Conservation (phyloP, 2,888 invertebrate species). For the Chalcis sispes region DNA sequence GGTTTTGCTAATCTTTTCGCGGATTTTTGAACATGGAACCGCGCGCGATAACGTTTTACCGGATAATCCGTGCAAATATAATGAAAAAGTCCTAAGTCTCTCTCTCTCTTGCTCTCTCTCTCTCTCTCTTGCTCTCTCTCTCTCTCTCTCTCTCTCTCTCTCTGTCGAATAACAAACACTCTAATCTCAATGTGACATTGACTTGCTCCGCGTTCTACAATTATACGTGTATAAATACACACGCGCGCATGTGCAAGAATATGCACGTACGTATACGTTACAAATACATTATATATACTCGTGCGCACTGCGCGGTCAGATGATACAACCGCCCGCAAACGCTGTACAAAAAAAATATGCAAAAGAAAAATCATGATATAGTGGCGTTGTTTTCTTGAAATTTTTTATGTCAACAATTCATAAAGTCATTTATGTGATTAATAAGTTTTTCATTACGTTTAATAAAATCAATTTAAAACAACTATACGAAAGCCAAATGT, state of each 20-base stretch:
- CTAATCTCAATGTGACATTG: conserved; percentile 61
- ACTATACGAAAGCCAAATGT: too few relatives aligned
- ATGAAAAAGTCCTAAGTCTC: conserved; percentile 24
- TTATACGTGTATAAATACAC: too few relatives aligned
- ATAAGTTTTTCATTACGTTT: too few relatives aligned
- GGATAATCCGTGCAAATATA: conserved; percentile 56
- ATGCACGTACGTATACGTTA: neutral
- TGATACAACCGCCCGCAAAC: too few relatives aligned
- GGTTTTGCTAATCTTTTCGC: too few relatives aligned
- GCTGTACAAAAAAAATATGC: too few relatives aligned
- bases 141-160: neutral
- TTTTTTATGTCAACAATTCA: too few relatives aligned
- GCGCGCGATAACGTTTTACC: conserved; percentile 14
- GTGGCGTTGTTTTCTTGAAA: neutral
- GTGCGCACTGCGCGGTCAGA: too few relatives aligned
- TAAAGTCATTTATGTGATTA: too few relatives aligned
- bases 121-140: neutral
- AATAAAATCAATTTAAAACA: too few relatives aligned
- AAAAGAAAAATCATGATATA: neutral
- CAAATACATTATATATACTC: neutral
- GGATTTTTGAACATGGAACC: neutral
- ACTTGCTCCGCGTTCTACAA: conserved; percentile 38
- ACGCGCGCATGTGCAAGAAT: neutral
- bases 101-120: conserved; percentile 10
- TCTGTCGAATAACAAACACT: conserved; percentile 55